Base-by-base conservation (phyloP, 2,888 invertebrate genomes). In the Glyphotaelius pellucidus region DNA sequence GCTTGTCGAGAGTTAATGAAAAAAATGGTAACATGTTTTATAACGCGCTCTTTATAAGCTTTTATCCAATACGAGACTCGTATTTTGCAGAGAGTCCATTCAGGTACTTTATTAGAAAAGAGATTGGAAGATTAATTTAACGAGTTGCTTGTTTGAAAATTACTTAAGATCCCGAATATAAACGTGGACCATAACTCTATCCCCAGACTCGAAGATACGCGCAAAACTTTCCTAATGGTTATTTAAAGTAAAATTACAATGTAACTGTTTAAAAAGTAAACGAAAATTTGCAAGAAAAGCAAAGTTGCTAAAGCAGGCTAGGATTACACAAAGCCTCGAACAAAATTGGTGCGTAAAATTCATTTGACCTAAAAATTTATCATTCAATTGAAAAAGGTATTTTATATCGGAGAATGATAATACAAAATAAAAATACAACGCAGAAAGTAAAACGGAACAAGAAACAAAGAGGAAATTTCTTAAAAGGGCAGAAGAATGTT, bases 381-480 rank as follows among this genome's bases (percentile, higher is more conserved):
- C 67, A 67, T 67, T 67, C 67, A n/a, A n/a, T 67, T 67, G 25
- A 25, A 67, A 7, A 67, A 67, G 52, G 52, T 67, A 67, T 67
- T 67, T 67, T 67, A 25, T n/a, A 67, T 67, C 25, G 67, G 11
- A 67, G 25, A 67, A 67, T 67, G 25, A 67, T 67, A 67, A 67
- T 67, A 67, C 67, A 25, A 25, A 67, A 67, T 67, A 42, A 86
- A 86, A 83, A 86, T 38, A 86, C 86, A 32, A n/a, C 42, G n/a
- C 42, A 25, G 85, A 85, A 67, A 67, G 67, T 67, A 67, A 42
- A 86, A 86, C 86, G 67, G 86, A 86, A 86, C 35, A 86, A 38
- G 86, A 86, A 86, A 86, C 86, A 86, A 86, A 86, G 42, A 31
- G 47, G 35, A 81, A 42, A 85, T n/a, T 42, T 86, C 86, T 86